Percentiles rank a stretch among this genome's conserved stretches.
phyloP scores from a whole-genome alignment of 2,888 invertebrate genomes.

The Scelioninae gen. 1 region DNA sequence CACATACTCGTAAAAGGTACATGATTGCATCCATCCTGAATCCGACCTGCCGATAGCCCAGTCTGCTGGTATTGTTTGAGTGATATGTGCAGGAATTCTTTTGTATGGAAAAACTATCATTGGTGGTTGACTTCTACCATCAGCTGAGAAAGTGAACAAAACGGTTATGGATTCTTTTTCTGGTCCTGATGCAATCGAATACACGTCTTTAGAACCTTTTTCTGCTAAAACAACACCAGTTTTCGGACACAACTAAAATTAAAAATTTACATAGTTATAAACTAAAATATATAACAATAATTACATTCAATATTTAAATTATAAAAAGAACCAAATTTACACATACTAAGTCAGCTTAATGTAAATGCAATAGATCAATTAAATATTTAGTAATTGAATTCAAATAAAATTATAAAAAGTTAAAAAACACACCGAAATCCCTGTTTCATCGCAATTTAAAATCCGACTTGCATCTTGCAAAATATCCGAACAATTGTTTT shows the following conservation, averaged over 20 bases:
- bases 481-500: slow-evolving; percentile 61
- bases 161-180: slow-evolving; percentile 73
- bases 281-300: no score
- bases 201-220: slow-evolving; percentile 63
- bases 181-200: slow-evolving; percentile 62
- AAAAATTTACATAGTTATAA: no score
- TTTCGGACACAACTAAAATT: no score
- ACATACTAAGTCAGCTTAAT: no score
- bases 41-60: slow-evolving; percentile 77
- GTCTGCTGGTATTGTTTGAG: slow-evolving; percentile 65
- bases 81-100: slow-evolving; percentile 68
- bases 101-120: slow-evolving; percentile 16
- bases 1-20: slow-evolving; percentile 80
- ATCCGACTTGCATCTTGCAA: slow-evolving; percentile 64
- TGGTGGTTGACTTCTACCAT: slow-evolving; percentile 73
- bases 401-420: no score
- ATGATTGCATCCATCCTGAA: slow-evolving; percentile 78
- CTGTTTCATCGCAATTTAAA: slow-evolving; percentile 72
- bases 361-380: no score
- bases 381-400: no score
- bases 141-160: slow-evolving; percentile 71
- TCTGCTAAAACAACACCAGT: not conserved
- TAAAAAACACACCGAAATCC: no score
- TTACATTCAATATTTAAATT: not conserved
- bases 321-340: not conserved